Percentiles rank a stretch among this genome's conserved stretches.
Conservation (phyloP, 2,888 invertebrate species). For the Cataglyphis albicans region DNA sequence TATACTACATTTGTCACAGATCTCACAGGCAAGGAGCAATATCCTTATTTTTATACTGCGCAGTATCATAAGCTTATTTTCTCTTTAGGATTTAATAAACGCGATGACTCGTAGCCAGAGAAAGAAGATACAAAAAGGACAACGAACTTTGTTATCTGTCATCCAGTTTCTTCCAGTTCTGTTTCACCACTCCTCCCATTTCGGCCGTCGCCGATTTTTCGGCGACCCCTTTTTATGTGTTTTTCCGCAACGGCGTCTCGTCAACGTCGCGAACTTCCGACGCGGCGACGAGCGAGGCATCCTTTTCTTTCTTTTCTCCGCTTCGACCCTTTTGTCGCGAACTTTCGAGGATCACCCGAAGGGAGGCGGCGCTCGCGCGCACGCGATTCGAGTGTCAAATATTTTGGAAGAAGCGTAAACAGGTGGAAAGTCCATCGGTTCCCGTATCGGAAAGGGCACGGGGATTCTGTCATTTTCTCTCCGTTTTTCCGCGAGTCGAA, state of each 20-base stretch:
- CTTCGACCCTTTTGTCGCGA: slow-evolving; percentile 44
- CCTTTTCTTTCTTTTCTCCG: slow-evolving; percentile 46
- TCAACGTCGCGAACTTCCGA: slow-evolving; percentile 75
- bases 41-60: not conserved
- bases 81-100: slow-evolving; percentile 50
- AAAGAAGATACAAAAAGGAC: slow-evolving; percentile 59
- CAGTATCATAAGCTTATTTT: slow-evolving; percentile 42
- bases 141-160: slow-evolving; percentile 79
- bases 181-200: slow-evolving; percentile 58
- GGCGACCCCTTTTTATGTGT: slow-evolving; percentile 69
- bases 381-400: slow-evolving; percentile 62
- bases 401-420: slow-evolving; percentile 70
- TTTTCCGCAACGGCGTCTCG: slow-evolving; percentile 70
- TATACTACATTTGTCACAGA: not conserved
- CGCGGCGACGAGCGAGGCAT: slow-evolving; percentile 49
- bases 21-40: not conserved
- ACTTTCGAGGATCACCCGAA: slow-evolving; percentile 60
- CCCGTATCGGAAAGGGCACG: slow-evolving; percentile 7
- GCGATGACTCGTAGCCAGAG: slow-evolving; percentile 37
- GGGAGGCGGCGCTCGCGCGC: not conserved
- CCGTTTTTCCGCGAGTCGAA: slow-evolving; percentile 33
- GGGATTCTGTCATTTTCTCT: slow-evolving; percentile 15
- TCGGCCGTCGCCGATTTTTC: slow-evolving; percentile 67
- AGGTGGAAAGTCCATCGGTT: slow-evolving; percentile 61
- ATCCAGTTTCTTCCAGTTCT: slow-evolving; percentile 68